Evolutionary conservation across 2,113 vertebrate genomes (phyloP), one percentile per base, ranked within the genome.

Genomic region (Cheilinus undulatus): DNA sequence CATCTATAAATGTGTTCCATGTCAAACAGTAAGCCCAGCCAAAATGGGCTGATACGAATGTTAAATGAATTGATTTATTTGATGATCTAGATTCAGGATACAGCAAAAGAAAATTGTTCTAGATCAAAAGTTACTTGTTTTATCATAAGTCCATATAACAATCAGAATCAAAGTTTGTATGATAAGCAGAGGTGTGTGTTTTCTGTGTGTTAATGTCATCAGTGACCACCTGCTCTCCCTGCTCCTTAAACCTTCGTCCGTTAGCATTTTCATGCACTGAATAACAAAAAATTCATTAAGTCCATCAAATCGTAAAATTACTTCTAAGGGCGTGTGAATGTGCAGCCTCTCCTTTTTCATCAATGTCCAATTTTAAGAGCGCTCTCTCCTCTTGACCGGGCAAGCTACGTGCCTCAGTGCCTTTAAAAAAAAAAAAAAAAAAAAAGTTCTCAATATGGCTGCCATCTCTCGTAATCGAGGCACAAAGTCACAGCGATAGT

Each of bases 271-370:
- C 56, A 26, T 1, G 46, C 62, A 36, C 45, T 11, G 23, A 52
- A 51, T 50, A 14, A 61, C 56, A 42, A 43, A 60, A 65, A 65
- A 20, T 17, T 68, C 76, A 70, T 74, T 11, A 56, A 75, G 62
- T 69, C 27, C 62, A 80, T 75, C 80, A 70, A 80, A 73, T 66
- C 0, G 22, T 77, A 23, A 64, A 78, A 80, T 71, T 22, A 49
- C 59, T 59, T 71, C 14, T 23, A 40, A 57, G 69, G 59, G 23
- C 20, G 48, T 40, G 42, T 27, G 15, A 60, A 45, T 38, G 42
- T 46, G 30, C 22, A 1, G 17, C 51, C 50, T 74, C 52, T 64
- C 38, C 23, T 66, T 51, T n/a, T 73, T 59, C 65, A 63, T 79
- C 59, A 53, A 5, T 5, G 48, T 68, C 73, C 32, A 24, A 23